A percentile compares a stretch with the other conserved stretches of the same genome.
Conservation (phyloP, 2,113 vertebrate species). For the Corythornis vintsioides region DNA sequence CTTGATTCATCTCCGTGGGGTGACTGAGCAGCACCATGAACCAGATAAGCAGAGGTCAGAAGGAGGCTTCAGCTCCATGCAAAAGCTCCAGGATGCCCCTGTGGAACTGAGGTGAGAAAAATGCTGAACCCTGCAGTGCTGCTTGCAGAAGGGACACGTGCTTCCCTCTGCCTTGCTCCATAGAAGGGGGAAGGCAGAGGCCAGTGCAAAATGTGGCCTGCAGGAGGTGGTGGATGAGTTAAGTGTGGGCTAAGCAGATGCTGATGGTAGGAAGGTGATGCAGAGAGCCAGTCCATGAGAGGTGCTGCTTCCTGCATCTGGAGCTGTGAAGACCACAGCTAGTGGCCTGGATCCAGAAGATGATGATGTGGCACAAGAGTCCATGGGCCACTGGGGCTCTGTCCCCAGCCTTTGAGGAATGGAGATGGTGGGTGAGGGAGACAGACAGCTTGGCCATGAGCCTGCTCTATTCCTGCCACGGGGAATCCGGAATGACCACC, state of each 20-base stretch:
- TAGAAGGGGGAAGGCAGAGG: not conserved
- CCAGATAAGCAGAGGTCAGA: not conserved
- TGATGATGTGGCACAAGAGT: not conserved
- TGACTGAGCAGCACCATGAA: not conserved
- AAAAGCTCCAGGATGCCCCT: not conserved
- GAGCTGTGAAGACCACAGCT: not conserved
- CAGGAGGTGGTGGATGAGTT: not conserved
- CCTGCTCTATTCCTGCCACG: not conserved
- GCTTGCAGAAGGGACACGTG: fast-evolving
- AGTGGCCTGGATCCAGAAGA: not conserved
- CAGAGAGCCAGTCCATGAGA: not conserved
- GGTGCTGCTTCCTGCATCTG: not conserved
- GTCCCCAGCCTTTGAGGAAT: not conserved
- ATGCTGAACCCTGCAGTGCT: not conserved
- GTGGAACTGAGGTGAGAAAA: not conserved
- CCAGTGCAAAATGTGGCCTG: fast-evolving
- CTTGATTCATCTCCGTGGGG: not conserved
- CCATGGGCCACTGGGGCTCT: too few relatives aligned
- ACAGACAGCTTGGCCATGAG: fast-evolving
- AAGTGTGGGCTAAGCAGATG: not conserved
- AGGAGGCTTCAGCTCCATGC: not conserved
- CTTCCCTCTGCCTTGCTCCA: not conserved
- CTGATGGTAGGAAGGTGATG: not conserved
- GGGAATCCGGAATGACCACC: not conserved
- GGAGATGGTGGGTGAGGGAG: not conserved